Evolutionary conservation across 2,888 invertebrate genomes (phyloP), one percentile per base, ranked within the genome.

Genomic region (Pyralis farinalis): DNA sequence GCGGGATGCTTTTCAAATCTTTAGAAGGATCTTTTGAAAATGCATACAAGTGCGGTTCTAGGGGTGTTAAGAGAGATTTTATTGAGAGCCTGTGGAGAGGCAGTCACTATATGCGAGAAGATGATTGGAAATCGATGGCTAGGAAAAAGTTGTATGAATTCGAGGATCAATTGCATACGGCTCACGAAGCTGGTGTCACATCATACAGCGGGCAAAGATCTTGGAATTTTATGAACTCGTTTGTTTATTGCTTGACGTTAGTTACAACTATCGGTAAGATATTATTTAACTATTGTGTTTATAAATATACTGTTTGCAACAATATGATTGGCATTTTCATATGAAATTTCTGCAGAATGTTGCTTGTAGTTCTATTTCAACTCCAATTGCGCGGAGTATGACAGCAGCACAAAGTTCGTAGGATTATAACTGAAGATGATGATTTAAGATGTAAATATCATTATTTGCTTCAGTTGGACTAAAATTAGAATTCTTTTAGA

Each of bases 121-220:
- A 97, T 36, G 96, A 97, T 65, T 97, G 97, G 97, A 96, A 96
- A 65, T 94, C 94, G 7, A 90, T 95, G 85, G 97, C 97, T 0
- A 90, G 97, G 42, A 92, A 92, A 53, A 94, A 94, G 68, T 75
- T 98, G 39, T 92, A 93, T 68, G 94, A 93, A 49, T 97, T 97
- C 67, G 98, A 98, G 73, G 93, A 95, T 48, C 96, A 96, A 66
- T 81, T 98, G 22, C 95, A 96, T 59, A 91, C 91, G 0, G 95
- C 97, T 0, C 95, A 95, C 62, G 96, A 96, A 68, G 93, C 95
- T 12, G 97, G 96, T 0, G 92, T 97, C 45, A 94, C 93, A 12
- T 93, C 94, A 0, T 96, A 95, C 69, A 95, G 96, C 48, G 96
- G 96, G 1, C 94, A 94, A 67, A 93, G 93, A 66, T 93, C 95